phyloP scores from a whole-genome alignment of 2,797 vertebrate genomes.

The Tangara arthus region DNA sequence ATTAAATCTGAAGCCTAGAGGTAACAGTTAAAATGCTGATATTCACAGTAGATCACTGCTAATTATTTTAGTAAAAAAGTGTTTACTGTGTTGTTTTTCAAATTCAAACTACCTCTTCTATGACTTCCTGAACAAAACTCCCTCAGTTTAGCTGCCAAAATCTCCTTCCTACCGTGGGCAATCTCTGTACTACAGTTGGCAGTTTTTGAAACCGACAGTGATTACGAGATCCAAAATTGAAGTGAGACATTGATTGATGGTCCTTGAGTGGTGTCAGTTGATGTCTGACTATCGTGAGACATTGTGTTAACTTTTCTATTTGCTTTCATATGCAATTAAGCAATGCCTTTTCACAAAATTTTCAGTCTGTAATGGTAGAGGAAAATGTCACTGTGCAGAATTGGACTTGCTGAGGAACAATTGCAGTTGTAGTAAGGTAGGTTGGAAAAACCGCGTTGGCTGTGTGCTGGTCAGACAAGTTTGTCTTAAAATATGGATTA shows the following conservation, averaged over 20 bases:
- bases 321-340: not conserved
- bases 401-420: not conserved
- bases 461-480: not conserved
- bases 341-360: not conserved
- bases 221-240: not conserved
- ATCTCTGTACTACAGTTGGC: not conserved
- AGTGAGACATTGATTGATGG: not conserved
- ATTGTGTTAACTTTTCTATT: not conserved
- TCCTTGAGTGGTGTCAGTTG: not conserved
- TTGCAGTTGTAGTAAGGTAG: not conserved
- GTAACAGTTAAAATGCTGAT: not conserved
- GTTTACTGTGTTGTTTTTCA: not conserved
- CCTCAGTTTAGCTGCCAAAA: not conserved
- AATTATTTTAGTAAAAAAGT: not conserved
- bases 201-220: not conserved
- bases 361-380: not conserved
- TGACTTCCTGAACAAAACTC: not conserved
- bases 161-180: not conserved
- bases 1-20: constrained; percentile 19
- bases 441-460: not conserved
- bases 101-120: not conserved
- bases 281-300: not conserved
- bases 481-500: not conserved
- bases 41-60: not conserved
- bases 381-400: not conserved